Evolutionary conservation across 2,888 invertebrate species (phyloP).

Genomic region (Amitus sp.): DNA sequence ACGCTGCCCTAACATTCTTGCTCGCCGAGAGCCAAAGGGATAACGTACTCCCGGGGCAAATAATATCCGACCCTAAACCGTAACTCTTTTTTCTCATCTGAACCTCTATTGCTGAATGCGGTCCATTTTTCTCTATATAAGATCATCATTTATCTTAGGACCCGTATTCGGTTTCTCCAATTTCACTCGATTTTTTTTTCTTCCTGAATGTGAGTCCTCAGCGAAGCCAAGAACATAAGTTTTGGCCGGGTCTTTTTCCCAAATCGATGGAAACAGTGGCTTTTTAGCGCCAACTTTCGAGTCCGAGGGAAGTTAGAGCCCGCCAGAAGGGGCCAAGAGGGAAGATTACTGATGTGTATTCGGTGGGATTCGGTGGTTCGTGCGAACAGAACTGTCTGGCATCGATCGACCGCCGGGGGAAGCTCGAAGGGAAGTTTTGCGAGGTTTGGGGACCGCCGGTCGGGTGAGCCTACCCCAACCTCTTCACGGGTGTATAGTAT

Average conservation of each 20-base stretch:
- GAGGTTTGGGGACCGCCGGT: slow-evolving; percentile 35
- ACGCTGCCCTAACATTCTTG: neutral
- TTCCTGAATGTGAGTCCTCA: too few species aligned
- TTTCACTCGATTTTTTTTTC: neutral
- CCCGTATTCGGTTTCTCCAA: neutral
- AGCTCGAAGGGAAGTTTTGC: slow-evolving; percentile 23
- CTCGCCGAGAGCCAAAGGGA: slow-evolving; percentile 1
- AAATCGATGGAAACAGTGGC: slow-evolving; percentile 32
- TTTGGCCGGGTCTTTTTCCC: slow-evolving; percentile 27
- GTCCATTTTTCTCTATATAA: too few species aligned
- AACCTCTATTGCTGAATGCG: too few species aligned
- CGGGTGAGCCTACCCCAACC: slow-evolving; percentile 65
- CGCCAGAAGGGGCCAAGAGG: slow-evolving; percentile 28
- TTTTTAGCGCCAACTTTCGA: slow-evolving; percentile 29
- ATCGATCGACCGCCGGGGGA: slow-evolving; percentile 59
- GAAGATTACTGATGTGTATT: slow-evolving; percentile 46
- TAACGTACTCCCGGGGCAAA: too few species aligned
- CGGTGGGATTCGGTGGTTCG: slow-evolving; percentile 61
- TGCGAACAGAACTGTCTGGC: slow-evolving; percentile 65
- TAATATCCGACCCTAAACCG: too few species aligned
- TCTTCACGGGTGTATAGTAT: slow-evolving; percentile 59
- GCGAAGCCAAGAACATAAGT: slow-evolving; percentile 28
- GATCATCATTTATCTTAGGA: too few species aligned
- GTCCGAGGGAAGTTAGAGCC: slow-evolving; percentile 35
- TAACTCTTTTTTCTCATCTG: too few species aligned